Evolutionary conservation across 2,888 invertebrate genomes (phyloP), one percentile per base, ranked within the genome.

Genomic region (Anaspis maculata): DNA sequence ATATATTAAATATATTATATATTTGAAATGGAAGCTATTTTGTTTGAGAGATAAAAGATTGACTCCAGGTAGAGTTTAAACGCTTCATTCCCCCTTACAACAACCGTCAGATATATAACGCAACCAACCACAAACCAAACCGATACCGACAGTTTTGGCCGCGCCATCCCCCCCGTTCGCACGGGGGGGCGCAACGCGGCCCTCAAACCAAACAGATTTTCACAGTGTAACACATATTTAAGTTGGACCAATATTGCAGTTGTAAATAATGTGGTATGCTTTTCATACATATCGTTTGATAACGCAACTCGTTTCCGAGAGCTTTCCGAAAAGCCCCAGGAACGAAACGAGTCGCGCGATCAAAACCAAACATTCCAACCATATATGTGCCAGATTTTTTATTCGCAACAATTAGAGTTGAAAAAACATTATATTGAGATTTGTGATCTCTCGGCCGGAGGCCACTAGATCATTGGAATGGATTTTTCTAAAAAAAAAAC

Each of bases 1-100:
- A 65, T 64, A 66, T 65, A 64, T 62, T 62, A 59, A 52, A 62
- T 64, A 65, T 67, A 66, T 67, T 67, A 67, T 67, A 66, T 68
- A 68, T 67, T 65, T 67, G 61, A 62, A 62, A 58, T 54, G 65
- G 62, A 66, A 66, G 64, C 70, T 72, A 72, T 71, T 72, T 72
- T 72, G 72, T 72, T 73, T 69, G 74, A 74, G 74, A 74, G 74
- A 74, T 71, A 72, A 70, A 74, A 74, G 74, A 74, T 74, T 74
- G 74, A 74, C 69, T 62, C 61, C 58, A 62, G 64, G 63, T 65
- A 64, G 63, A 64, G 63, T 63, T 63, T 59, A 59, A 57, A 61
- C 61, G 62, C 62, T 66, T 64, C 57, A 63, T 55, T 49, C 47
- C 49, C 53, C 61, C 53, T 57, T 56, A 55, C 63, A 66, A 66